Percentiles rank a stretch among this genome's conserved stretches.
These are phyloP conservation scores for Drosophila mauritiana DNA, from an alignment of 1,140 invertebrate species.

Conservation along the genomic window DNA sequence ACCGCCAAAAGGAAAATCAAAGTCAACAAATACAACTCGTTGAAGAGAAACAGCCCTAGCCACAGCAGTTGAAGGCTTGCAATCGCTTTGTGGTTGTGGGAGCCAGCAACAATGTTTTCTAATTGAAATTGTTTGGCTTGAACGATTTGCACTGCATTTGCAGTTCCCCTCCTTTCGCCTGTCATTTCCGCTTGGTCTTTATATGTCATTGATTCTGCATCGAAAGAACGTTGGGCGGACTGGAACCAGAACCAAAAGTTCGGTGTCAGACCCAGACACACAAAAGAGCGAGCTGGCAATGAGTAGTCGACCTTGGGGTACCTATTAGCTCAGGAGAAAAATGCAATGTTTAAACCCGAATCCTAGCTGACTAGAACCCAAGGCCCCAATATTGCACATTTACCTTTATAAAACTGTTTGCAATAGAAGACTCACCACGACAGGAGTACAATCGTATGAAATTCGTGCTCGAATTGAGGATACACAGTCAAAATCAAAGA, in stretches of 20 bases:
- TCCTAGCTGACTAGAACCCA: too few relatives aligned
- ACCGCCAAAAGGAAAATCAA: constrained; percentile 30
- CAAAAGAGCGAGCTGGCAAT: constrained; percentile 20
- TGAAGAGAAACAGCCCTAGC: constrained; percentile 9
- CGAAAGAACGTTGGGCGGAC: constrained; percentile 47
- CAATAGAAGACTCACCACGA: constrained; percentile 8
- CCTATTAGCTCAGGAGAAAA: neutral
- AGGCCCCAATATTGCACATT: too few relatives aligned
- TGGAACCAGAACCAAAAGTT: constrained; percentile 31
- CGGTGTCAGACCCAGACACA: constrained; percentile 1
- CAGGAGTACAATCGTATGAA: neutral
- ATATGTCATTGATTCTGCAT: constrained; percentile 16
- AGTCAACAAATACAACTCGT: constrained; percentile 4
- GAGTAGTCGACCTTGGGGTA: neutral
- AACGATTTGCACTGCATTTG: constrained; percentile 10
- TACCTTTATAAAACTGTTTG: neutral
- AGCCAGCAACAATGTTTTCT: constrained; percentile 17
- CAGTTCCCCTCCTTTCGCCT: neutral
- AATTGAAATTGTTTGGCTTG: constrained; percentile 22
- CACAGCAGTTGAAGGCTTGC: constrained; percentile 17
- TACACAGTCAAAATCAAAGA: neutral
- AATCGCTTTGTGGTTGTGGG: constrained; percentile 25
- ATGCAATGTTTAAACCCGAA: too few relatives aligned
- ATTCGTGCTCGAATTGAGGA: constrained; percentile 5
- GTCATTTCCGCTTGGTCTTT: constrained; percentile 2